Base-by-base conservation (phyloP, 2,113 vertebrate species). In the Ameiurus melas region DNA sequence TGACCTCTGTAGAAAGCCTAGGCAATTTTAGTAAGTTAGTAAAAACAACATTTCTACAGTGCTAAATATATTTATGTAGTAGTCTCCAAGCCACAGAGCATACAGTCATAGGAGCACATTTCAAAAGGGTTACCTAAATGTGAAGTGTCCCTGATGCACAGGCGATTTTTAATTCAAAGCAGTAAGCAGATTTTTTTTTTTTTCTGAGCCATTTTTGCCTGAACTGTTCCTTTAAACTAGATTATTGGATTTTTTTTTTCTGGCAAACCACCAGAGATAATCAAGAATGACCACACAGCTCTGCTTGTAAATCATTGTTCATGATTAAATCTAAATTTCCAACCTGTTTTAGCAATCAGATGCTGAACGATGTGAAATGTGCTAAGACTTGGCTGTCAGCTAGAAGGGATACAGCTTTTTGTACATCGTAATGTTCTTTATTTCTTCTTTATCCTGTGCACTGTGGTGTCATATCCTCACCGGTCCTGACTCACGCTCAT, bases 331-430 rank as follows among this genome's bases (percentile, higher is more conserved):
- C 17, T 7, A 84, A 51, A 84, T 70, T 25, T 53, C n/a, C 20
- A 33, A 2, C 27, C 53, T 60, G 39, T n/a, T 64, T 66, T 33
- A n/a, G 55, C 25, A 19, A 43, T 33, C 57, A 14, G 39, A 55
- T 33, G 27, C 27, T 55, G 6, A 79, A 68, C 33, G 0, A 75
- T 57, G 55, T 85, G 89, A 39, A 73, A 36, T 73, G 62, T 66
- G 19, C 57, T 47, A 47, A 83, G 70, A 55, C 43, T 71, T 81
- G 84, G 53, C 57, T 43, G 57, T 77, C 1, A 78, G 73, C 47
- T 86, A 43, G 70, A 80, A 75, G 39, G 62, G 39, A 86, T 81
- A 27, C 86, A 66, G 47, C 25, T 22, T 70, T 58, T 77, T 86
- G 73, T 86, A 39, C 81, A 53, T 30, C 62, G 51, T 64, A 22